Base-by-base conservation (phyloP, 2,113 vertebrate genomes). In the Ciconia boyciana region DNA sequence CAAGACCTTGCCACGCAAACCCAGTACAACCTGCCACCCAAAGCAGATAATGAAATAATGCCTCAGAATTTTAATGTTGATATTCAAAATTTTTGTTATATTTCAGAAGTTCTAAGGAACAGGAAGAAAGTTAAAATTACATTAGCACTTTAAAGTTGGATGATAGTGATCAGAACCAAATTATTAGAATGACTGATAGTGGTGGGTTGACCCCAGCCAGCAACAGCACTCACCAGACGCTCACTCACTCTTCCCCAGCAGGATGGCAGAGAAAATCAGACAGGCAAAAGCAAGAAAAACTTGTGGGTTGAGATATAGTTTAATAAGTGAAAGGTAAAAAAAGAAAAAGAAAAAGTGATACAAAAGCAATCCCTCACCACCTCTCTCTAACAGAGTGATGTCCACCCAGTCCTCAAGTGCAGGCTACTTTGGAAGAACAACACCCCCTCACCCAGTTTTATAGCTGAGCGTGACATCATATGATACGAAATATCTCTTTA, bases 191-290 rank as follows among this genome's bases (percentile, higher is more conserved):
- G 7, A 71, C 22, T 39, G 13, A 49, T 22, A 62, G 29, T 16
- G 17, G 22, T 57, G 22, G 19, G 19, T n/a, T 83, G 28, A 41
- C 25, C 26, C 34, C 24, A 69, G 16, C 5, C 49, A 91, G 28
- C 8, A 69, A 4, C 21, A 4, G 1, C 5, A 19, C 20, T 60
- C 58, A 60, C 57, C 13, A 60, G 57, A 31, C 17, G 8, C 55
- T 57, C 3, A 8, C 55, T 78, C 11, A 11, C 6, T 51, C 12
- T n/a, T 69, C 7, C 16, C 9, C 29, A 39, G 34, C 13, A 58
- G 57, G 57, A n/a, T 58, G 7, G 17, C 7, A 9, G 19, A 52
- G 11, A 71, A 7, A 64, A 68, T 15, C 0, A 0, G 22, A 78
- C 74, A 6, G 34, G 13, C 1, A 39, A 91, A 87, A 48, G 25